Conservation (phyloP, 2,888 invertebrate species). For the Polymixis lichenea region DNA sequence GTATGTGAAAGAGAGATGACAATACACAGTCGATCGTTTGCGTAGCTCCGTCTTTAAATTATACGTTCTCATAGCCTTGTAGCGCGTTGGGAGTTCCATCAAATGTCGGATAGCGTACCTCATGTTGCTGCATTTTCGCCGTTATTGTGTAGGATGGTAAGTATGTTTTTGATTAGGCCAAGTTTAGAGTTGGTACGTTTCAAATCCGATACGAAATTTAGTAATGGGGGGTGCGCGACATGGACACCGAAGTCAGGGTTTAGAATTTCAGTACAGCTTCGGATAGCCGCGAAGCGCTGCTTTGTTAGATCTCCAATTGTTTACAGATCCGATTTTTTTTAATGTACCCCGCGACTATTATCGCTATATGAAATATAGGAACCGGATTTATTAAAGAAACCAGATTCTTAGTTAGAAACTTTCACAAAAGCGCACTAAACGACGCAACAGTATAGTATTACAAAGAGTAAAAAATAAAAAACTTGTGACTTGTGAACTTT, state of each 20-base stretch:
- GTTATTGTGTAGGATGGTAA: neutral
- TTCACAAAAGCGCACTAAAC: slow-evolving; percentile 67
- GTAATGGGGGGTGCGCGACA: slow-evolving; percentile 90
- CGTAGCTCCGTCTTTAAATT: slow-evolving; percentile 89
- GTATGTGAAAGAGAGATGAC: slow-evolving; percentile 78
- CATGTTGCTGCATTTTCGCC: slow-evolving; percentile 64
- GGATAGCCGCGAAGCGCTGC: slow-evolving; percentile 89
- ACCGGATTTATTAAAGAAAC: slow-evolving; percentile 71
- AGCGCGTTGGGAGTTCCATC: slow-evolving; percentile 69
- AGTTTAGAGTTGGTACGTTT: slow-evolving; percentile 68
- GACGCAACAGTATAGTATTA: slow-evolving; percentile 73
- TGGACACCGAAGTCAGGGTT: slow-evolving; percentile 90
- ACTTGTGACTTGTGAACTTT: slow-evolving; percentile 71
- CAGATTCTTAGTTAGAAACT: slow-evolving; percentile 63
- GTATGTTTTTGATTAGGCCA: slow-evolving; percentile 46
- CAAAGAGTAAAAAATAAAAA: slow-evolving; percentile 67
- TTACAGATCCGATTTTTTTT: slow-evolving; percentile 85
- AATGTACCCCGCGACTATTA: slow-evolving; percentile 76
- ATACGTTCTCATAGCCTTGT: slow-evolving; percentile 91
- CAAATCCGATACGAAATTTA: slow-evolving; percentile 81
- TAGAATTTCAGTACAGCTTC: slow-evolving; percentile 91
- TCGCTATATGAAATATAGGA: slow-evolving; percentile 66
- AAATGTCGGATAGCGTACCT: slow-evolving; percentile 69
- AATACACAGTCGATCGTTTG: slow-evolving; percentile 70
- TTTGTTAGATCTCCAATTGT: slow-evolving; percentile 89